A percentile compares a stretch with the other conserved stretches of the same genome.
phyloP scores from a whole-genome alignment of 64 coral and sea anemone genomes.

The Cladopsammia gracilis region DNA sequence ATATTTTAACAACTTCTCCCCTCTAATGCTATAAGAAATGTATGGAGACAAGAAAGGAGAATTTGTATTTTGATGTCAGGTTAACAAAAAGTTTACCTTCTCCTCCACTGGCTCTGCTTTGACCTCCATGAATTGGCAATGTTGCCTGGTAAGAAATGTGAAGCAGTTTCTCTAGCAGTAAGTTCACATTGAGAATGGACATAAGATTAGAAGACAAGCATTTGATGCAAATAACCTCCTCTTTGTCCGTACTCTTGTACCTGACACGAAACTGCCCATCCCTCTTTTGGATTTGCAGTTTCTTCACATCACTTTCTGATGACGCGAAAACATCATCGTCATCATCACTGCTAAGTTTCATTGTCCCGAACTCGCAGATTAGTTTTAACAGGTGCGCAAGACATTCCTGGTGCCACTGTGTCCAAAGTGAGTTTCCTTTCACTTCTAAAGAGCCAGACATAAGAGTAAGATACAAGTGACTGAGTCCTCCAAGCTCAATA shows the following conservation, averaged over 20 bases:
- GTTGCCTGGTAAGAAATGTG: conserved; percentile 91
- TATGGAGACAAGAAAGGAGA: no score
- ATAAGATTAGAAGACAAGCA: conserved; percentile 93
- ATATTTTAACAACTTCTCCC: no score
- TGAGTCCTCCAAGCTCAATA: conserved; percentile 86
- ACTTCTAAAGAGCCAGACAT: conserved; percentile 85
- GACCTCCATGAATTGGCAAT: conserved; percentile 71
- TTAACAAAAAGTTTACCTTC: conserved; percentile 50
- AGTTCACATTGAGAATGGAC: conserved; percentile 82
- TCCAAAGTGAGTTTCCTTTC: conserved; percentile 71
- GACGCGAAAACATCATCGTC: conserved; percentile 95
- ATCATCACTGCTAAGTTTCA: conserved; percentile 75
- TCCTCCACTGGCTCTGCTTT: conserved; percentile 74
- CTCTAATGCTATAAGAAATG: no score
- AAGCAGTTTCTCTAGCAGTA: conserved; percentile 79
- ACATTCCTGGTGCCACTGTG: conserved; percentile 96
- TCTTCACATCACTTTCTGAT: conserved; percentile 46
- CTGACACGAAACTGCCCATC: conserved; percentile 94
- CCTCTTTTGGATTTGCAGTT: conserved; percentile 65
- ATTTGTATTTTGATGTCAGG: no score
- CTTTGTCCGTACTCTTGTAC: conserved; percentile 98
- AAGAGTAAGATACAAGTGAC: conserved; percentile 76
- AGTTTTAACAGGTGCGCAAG: conserved; percentile 89
- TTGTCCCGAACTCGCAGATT: conserved; percentile 96
- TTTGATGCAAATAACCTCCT: conserved; percentile 94